Evolutionary conservation across 1,140 invertebrate species (phyloP).

Genomic region (Caenorhabditis latens): DNA sequence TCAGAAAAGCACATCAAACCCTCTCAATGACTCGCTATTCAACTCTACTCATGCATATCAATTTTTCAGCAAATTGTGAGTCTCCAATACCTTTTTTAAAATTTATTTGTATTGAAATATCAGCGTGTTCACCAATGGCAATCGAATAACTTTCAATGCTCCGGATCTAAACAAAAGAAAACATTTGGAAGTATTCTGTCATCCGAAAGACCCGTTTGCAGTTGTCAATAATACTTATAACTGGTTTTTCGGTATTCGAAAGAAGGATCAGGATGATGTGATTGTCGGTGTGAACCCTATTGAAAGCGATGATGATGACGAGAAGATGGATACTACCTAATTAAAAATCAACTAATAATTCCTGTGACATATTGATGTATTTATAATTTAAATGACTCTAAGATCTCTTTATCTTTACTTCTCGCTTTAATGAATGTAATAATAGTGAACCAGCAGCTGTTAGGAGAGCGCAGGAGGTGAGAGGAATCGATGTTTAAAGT

Average conservation of each 20-base stretch:
- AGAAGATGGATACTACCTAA: too few relatives aligned
- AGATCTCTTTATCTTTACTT: too few relatives aligned
- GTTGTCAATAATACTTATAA: neutral
- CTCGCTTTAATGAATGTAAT: neutral
- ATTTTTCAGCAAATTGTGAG: too few relatives aligned
- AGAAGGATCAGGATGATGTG: neutral
- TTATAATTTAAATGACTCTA: too few relatives aligned
- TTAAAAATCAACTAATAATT: neutral
- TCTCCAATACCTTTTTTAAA: too few relatives aligned
- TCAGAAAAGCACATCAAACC: too few relatives aligned
- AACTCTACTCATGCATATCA: too few relatives aligned
- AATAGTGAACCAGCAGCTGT: too few relatives aligned
- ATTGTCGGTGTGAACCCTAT: neutral
- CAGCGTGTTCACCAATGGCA: neutral
- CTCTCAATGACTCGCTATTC: too few relatives aligned
- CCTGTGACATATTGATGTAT: neutral
- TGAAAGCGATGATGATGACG: too few relatives aligned
- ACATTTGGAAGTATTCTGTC: neutral
- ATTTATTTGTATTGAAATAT: neutral
- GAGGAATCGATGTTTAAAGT: too few relatives aligned
- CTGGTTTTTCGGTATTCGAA: neutral
- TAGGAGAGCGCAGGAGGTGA: too few relatives aligned
- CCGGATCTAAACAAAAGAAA: neutral
- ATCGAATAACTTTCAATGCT: neutral
- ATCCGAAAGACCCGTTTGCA: neutral